Conservation (phyloP, 2,888 invertebrate species). For the Pseudococcus viburni region DNA sequence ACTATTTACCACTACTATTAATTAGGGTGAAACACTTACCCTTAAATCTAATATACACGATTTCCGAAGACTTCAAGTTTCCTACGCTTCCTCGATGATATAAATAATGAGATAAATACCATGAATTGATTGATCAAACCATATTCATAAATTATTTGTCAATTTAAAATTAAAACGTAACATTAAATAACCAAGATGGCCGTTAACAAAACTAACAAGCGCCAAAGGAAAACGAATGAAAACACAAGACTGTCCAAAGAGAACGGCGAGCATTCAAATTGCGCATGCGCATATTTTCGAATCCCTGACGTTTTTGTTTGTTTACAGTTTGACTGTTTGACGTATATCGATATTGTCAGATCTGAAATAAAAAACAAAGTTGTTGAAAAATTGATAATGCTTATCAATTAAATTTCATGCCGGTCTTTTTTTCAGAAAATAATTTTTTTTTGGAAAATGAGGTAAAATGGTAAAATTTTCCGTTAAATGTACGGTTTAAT, state of each 20-base stretch:
- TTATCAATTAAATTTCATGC: background rate
- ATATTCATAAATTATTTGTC: conserved; percentile 2
- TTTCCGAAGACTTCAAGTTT: background rate
- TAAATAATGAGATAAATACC: background rate
- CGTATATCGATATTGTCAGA: background rate
- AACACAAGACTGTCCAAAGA: background rate
- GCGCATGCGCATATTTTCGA: background rate
- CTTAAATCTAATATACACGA: conserved; percentile 11
- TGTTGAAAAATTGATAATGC: background rate
- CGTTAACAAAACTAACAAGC: conserved; percentile 34
- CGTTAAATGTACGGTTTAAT: background rate
- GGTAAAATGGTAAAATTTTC: background rate
- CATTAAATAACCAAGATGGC: conserved; percentile 45
- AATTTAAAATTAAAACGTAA: conserved; percentile 55
- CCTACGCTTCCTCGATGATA: background rate
- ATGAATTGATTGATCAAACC: background rate
- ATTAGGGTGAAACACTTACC: conserved; percentile 32
- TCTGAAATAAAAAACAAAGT: no score
- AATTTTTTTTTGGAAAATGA: no score
- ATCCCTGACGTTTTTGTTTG: background rate
- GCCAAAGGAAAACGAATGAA: conserved; percentile 46
- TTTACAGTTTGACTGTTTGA: background rate
- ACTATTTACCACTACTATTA: conserved; percentile 25
- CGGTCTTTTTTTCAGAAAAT: background rate
- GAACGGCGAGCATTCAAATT: background rate